phyloP scores from a whole-genome alignment of 2,113 vertebrate genomes.

The Donacobius atricapilla region DNA sequence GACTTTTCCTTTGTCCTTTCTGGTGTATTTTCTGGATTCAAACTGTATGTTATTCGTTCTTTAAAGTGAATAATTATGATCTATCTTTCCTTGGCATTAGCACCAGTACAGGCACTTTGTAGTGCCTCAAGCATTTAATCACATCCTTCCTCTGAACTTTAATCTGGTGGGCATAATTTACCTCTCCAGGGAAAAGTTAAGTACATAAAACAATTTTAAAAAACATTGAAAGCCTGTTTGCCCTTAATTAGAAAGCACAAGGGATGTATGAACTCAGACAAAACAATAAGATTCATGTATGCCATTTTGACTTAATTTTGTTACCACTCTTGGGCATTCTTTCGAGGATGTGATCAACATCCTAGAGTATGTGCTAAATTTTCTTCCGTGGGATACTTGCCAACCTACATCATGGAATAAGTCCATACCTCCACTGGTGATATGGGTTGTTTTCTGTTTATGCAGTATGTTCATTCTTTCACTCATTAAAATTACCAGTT shows the following conservation, averaged over 20 bases:
- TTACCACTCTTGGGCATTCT: neutral
- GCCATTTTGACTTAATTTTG: constrained; percentile 11
- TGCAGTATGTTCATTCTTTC: neutral
- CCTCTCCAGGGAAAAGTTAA: constrained; percentile 26
- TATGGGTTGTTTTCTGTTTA: neutral
- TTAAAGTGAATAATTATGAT: neutral
- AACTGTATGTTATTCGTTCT: neutral
- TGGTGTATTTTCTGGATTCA: neutral
- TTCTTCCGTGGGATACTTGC: neutral
- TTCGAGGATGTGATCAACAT: neutral
- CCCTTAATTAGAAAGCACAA: constrained; percentile 29
- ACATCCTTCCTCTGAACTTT: constrained; percentile 38
- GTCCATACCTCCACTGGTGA: neutral
- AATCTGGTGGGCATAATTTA: constrained; percentile 41
- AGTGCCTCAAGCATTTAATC: constrained; percentile 21
- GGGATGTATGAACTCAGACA: neutral
- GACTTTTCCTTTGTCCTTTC: neutral
- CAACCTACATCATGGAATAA: neutral
- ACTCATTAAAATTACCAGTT: neutral
- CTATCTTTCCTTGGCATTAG: constrained; percentile 2
- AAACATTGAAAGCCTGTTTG: neutral
- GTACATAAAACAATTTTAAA: constrained; percentile 34
- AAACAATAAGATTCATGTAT: neutral
- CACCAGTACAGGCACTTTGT: neutral
- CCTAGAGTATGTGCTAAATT: neutral